A percentile compares a stretch with the other conserved stretches of the same genome.
phyloP scores from a whole-genome alignment of 2,113 vertebrate species.

The Axis porcinus region DNA sequence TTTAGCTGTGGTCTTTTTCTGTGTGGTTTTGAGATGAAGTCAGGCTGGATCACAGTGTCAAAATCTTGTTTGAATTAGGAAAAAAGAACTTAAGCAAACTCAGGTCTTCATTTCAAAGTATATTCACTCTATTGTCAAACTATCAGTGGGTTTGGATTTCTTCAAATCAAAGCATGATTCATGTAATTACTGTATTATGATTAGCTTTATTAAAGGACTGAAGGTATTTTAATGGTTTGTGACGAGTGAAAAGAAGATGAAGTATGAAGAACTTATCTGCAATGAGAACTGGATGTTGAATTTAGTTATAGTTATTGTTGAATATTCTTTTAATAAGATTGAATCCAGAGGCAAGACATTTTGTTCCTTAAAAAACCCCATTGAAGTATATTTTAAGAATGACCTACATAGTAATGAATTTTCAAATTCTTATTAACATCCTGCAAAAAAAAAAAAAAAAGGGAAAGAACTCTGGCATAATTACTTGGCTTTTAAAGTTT shows the following conservation, averaged over 20 bases:
- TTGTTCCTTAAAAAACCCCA: slow-evolving; percentile 50
- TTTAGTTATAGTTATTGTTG: slow-evolving; percentile 62
- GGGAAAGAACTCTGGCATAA: neutral
- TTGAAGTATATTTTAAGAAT: slow-evolving; percentile 66
- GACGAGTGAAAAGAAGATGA: slow-evolving; percentile 64
- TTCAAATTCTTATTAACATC: slow-evolving; percentile 47
- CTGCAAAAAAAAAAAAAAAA: neutral
- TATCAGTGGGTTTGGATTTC: slow-evolving; percentile 60
- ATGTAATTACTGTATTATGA: slow-evolving; percentile 75
- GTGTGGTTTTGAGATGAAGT: neutral
- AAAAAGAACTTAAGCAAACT: slow-evolving; percentile 44
- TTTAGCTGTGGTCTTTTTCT: neutral
- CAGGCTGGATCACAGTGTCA: neutral
- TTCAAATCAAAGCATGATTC: slow-evolving; percentile 74
- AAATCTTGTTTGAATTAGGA: slow-evolving; percentile 44
- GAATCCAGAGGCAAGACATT: slow-evolving; percentile 61
- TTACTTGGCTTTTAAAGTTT: neutral
- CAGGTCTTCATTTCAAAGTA: slow-evolving; percentile 56
- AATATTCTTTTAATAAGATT: slow-evolving; percentile 45
- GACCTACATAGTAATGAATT: slow-evolving; percentile 52
- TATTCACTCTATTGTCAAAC: slow-evolving; percentile 67
- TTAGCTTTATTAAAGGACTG: slow-evolving; percentile 72
- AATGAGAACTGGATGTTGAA: slow-evolving; percentile 46
- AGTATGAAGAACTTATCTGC: slow-evolving; percentile 50
- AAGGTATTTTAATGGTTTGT: slow-evolving; percentile 69